phyloP scores from a whole-genome alignment of 2,113 vertebrate species.

The Seriola rivoliana region DNA sequence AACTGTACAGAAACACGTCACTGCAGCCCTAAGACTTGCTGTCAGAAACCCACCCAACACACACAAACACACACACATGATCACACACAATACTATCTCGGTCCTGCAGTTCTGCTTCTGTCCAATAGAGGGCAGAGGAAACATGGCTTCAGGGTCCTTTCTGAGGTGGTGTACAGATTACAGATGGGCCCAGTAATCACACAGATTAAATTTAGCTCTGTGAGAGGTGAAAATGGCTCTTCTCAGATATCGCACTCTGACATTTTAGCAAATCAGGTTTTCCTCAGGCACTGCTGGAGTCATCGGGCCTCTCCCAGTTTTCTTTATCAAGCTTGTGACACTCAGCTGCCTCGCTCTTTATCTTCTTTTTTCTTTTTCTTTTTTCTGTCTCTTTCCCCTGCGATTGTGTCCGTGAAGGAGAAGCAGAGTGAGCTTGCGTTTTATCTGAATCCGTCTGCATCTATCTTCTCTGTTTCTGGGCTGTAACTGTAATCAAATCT shows the following conservation, averaged over 20 bases:
- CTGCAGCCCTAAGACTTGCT: too few species aligned
- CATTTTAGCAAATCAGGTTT: constrained; percentile 46
- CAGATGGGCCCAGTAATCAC: constrained; percentile 19
- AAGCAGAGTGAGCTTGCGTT: not conserved
- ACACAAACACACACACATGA: too few species aligned
- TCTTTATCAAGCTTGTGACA: constrained; percentile 20
- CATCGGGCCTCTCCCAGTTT: not conserved
- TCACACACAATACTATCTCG: not conserved
- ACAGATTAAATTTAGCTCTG: constrained; percentile 45
- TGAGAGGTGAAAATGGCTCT: constrained; percentile 48
- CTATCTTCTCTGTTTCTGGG: constrained; percentile 54
- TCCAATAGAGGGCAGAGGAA: constrained; percentile 41
- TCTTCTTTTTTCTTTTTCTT: not conserved
- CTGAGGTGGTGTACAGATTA: constrained; percentile 5
- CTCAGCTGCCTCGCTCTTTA: constrained; percentile 16
- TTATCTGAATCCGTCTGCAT: constrained; percentile 48
- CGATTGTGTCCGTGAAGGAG: constrained; percentile 15
- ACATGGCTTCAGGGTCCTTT: not conserved
- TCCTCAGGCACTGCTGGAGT: constrained; percentile 16
- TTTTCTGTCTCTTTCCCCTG: constrained; percentile 13
- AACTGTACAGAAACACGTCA: not conserved
- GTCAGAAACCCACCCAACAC: not conserved
- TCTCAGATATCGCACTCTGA: constrained; percentile 51
- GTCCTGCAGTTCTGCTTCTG: not conserved
- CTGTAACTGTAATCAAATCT: constrained; percentile 71